These are phyloP conservation scores for Lordiphosa stackelbergi DNA, from an alignment of 1,140 invertebrate species.

Conservation along the genomic window DNA sequence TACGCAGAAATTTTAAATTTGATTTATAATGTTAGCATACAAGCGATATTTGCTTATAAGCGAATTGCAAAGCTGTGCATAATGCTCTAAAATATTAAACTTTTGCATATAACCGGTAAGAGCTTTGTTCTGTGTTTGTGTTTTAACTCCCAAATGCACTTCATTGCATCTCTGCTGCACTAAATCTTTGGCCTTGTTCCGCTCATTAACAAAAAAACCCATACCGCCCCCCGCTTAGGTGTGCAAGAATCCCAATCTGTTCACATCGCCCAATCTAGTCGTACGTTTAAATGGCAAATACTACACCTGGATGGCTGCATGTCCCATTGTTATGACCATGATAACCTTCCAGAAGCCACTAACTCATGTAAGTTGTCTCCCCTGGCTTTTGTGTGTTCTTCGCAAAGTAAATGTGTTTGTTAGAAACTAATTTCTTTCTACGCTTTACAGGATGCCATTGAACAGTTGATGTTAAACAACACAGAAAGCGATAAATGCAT, in stretches of 20 bases:
- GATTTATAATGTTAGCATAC: too few species aligned
- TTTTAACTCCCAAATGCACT: conserved; percentile 27
- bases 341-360: conserved; percentile 90
- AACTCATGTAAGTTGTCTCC: conserved; percentile 64
- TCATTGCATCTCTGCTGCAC: conserved; percentile 41
- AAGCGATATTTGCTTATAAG: too few species aligned
- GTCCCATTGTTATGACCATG: conserved; percentile 90
- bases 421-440: neutral
- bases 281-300: conserved; percentile 92
- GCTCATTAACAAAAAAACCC: too few species aligned
- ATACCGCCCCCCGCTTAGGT: too few species aligned
- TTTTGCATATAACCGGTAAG: too few species aligned
- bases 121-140: conserved; percentile 39
- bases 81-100: too few species aligned
- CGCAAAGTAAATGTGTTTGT: too few species aligned
- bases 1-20: too few species aligned
- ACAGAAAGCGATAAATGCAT: conserved; percentile 11
- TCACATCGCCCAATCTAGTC: conserved; percentile 91
- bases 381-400: neutral
- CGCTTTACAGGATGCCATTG: conserved; percentile 59
- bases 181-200: conserved; percentile 29
- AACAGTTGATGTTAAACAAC: conserved; percentile 61
- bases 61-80: too few species aligned
- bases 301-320: conserved; percentile 92
- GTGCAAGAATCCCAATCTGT: conserved; percentile 86